Evolutionary conservation across 2,113 vertebrate species (phyloP), one percentile per base, ranked within the genome.

Genomic region (Epinephelus lanceolatus): DNA sequence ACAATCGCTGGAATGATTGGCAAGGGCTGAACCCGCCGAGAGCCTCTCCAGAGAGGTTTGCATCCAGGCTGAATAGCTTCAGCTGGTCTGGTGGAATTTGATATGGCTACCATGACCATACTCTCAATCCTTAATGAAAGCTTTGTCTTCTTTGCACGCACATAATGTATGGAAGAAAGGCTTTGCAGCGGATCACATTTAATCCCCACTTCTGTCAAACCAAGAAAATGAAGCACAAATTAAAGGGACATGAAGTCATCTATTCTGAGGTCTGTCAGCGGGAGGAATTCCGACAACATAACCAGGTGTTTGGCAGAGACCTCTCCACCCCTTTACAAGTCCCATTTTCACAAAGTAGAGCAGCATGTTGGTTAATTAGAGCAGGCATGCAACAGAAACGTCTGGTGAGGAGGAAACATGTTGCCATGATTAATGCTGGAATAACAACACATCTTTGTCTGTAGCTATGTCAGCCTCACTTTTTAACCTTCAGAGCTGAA

Each of bases 11-110:
- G 71, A 65, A 52, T 91, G 86, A 84, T 37, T 91, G 88, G 65
- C 86, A 79, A 53, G 62, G n/a, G 57, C 18, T 82, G 74, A 77
- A 76, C 81, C 77, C 78, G 5, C 52, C 9, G 66, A 70, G 55
- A 87, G 59, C 68, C 69, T 40, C 25, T 70, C 55, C 56, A 21
- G 67, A 81, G 85, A 75, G 79, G 78, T 66, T 61, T 77, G 53
- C 33, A 66, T 89, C 42, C 75, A 21, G 27, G 40, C 72, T 86
- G 84, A 90, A 89, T 71, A 81, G 87, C 86, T 78, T 77, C 70
- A 55, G 74, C 74, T 23, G 49, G 60, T 88, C 90, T 93, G 91
- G 13, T 52, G 53, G 74, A 80, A 77, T 81, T 78, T 85, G 91
- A 92, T 93, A 92, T 47, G 76, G 68, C 71, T 30, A 30, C 61